Evolutionary conservation across 2,113 vertebrate species (phyloP).

Genomic region (Reinhardtius hippoglossoides): DNA sequence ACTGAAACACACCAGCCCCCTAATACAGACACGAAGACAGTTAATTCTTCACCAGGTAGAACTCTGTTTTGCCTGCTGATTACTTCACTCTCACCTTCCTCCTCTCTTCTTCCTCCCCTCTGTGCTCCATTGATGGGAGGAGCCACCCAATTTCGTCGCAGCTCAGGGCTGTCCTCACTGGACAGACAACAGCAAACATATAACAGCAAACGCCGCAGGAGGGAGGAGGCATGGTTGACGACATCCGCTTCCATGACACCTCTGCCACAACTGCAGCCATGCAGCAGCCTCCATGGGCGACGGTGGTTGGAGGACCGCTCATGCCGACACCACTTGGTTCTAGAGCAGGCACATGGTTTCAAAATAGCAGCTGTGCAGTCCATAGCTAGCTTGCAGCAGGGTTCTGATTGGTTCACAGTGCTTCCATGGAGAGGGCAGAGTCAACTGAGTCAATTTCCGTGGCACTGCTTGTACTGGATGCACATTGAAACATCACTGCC

Average conservation of each 20-base stretch:
- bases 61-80: not conserved
- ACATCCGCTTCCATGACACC: slow-evolving; percentile 15
- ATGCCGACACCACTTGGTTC: slow-evolving; percentile 51
- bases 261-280: slow-evolving; percentile 30
- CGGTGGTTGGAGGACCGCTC: slow-evolving; percentile 12
- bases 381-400: slow-evolving; percentile 45
- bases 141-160: slow-evolving; percentile 48
- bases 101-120: slow-evolving; percentile 29
- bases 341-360: slow-evolving; percentile 65
- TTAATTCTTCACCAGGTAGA: not conserved
- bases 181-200: slow-evolving; percentile 63
- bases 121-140: slow-evolving; percentile 5
- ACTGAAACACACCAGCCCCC: not conserved
- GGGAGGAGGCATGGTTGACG: slow-evolving; percentile 32
- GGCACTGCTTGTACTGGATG: not conserved
- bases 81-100: slow-evolving; percentile 61
- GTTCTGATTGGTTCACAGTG: slow-evolving; percentile 45
- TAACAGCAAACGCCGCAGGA: slow-evolving; percentile 57
- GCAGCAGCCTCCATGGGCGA: slow-evolving; percentile 11
- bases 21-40: not conserved
- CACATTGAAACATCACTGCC: slow-evolving; percentile 40
- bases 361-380: slow-evolving; percentile 72
- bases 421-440: slow-evolving; percentile 44
- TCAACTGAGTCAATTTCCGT: slow-evolving; percentile 23
- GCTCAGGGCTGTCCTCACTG: slow-evolving; percentile 48